A percentile compares a stretch with the other conserved stretches of the same genome.
Evolutionary conservation across 2,113 vertebrate genomes (phyloP).

Genomic region (Ptyas mucosa): DNA sequence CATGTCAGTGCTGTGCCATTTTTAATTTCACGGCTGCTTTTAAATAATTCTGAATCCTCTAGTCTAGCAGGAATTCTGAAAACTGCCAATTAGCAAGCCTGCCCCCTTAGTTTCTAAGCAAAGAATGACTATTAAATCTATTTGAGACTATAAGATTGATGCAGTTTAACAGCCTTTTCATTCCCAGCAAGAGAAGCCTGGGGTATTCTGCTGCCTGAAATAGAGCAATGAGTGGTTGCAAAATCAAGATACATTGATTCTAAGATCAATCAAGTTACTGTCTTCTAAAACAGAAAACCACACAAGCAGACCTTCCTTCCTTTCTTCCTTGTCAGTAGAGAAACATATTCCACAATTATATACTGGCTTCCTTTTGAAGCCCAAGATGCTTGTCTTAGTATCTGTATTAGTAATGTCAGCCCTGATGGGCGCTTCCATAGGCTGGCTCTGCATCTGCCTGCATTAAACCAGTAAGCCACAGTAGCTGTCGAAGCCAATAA

Average conservation of each 20-base stretch:
- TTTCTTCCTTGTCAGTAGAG: not conserved
- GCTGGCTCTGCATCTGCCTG: not conserved
- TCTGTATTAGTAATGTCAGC: not conserved
- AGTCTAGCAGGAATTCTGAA: not conserved
- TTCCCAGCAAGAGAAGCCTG: not conserved
- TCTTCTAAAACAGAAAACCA: not conserved
- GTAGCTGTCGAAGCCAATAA: not conserved
- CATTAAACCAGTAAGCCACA: not conserved
- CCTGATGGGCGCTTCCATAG: not conserved
- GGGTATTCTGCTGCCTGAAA: not conserved
- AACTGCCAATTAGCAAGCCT: not conserved
- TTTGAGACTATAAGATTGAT: not conserved
- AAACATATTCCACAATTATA: not conserved
- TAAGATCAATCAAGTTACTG: not conserved
- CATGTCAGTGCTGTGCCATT: not conserved
- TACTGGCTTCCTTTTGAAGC: not conserved
- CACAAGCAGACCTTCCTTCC: not conserved
- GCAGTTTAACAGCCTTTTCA: not conserved
- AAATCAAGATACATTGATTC: not conserved
- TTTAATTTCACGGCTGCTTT: not conserved
- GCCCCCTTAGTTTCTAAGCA: not conserved
- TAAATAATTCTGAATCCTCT: not conserved
- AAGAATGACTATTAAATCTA: not conserved
- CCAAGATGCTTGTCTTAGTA: not conserved
- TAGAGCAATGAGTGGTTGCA: not conserved